These are phyloP conservation scores for Tetranychus piercei DNA, from an alignment of 2,888 invertebrate species.

Conservation along the genomic window DNA sequence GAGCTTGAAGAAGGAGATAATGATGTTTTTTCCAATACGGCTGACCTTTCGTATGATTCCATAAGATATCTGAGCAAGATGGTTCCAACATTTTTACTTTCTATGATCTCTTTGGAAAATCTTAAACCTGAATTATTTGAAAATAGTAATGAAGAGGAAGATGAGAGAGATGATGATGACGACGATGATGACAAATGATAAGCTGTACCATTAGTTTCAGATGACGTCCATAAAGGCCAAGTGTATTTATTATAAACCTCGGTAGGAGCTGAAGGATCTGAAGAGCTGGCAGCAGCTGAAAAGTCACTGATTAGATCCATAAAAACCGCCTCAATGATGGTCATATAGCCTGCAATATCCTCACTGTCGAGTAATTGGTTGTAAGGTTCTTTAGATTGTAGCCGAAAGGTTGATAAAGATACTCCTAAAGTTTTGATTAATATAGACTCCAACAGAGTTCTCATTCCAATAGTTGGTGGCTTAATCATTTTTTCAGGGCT, in stretches of 20 bases:
- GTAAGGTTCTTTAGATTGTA: background rate
- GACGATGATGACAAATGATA: too few relatives aligned
- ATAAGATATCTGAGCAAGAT: background rate
- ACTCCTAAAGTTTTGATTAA: background rate
- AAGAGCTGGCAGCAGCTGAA: background rate
- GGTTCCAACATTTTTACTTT: constrained; percentile 1
- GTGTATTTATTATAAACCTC: background rate
- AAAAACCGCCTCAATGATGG: background rate
- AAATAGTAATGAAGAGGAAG: background rate
- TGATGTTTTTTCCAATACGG: background rate
- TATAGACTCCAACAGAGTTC: background rate
- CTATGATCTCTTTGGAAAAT: background rate
- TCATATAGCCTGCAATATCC: constrained; percentile 8
- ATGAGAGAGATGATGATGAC: too few relatives aligned
- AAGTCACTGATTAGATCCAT: constrained; percentile 3
- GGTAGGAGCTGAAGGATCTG: background rate
- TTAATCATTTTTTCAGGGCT: background rate
- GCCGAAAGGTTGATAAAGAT: background rate
- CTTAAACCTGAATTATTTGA: background rate
- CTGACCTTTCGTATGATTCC: background rate
- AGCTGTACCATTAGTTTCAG: background rate
- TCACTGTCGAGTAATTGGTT: background rate
- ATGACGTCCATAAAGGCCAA: background rate
- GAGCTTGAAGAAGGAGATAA: background rate
- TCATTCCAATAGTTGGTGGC: background rate